Base-by-base conservation (phyloP, 1,140 invertebrate genomes). In the Aphelenchoides besseyi region DNA sequence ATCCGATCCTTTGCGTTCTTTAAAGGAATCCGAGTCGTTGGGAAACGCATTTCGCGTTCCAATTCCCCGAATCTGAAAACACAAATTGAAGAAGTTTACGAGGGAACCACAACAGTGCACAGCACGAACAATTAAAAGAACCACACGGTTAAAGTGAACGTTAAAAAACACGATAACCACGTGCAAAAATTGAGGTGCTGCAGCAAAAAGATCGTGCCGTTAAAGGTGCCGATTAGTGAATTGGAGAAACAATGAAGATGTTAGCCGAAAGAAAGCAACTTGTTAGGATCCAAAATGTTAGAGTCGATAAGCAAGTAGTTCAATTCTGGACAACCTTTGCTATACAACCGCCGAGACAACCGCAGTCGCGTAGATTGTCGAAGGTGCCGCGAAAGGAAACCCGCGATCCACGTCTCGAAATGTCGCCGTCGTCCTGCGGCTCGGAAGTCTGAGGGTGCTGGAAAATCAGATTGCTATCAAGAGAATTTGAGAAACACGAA, bases 11-110 rank as follows among this genome's bases (percentile, higher is more conserved):
- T 59, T 66, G 63, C 63, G 30, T 1, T 66, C 36, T 66, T 66
- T 66, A 3, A 32, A 36, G 1, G 63, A 66, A 30, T 66, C 36
- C 26, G 30, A 59, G 18, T 59, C 55, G 55, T 52, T 66, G 5
- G 62, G 62, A 29, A 66, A 66, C 26, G 30, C 62, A 29, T 66
- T 66, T 52, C 62, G 3, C 16, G 61, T 18, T 5, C 62, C 62
- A 23, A 66, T 59, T 18, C 62, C 62, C 8, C 62, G 62, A 67
- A 66, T 66, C 62, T 66, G 36, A 67, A 67, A 29, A 66, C 30
- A 26, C 3, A 48, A 57, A 67, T 41, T 0, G 33, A 61, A 67
- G 36, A 67, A 52, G 57, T 61, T 57, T 5, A 57, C 5, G 55
- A 5, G 3, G 16, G 16, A 41, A 5, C 3, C 16, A 52, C 8